phyloP scores from a whole-genome alignment of 2,797 vertebrate species.

The Varecia variegata region DNA sequence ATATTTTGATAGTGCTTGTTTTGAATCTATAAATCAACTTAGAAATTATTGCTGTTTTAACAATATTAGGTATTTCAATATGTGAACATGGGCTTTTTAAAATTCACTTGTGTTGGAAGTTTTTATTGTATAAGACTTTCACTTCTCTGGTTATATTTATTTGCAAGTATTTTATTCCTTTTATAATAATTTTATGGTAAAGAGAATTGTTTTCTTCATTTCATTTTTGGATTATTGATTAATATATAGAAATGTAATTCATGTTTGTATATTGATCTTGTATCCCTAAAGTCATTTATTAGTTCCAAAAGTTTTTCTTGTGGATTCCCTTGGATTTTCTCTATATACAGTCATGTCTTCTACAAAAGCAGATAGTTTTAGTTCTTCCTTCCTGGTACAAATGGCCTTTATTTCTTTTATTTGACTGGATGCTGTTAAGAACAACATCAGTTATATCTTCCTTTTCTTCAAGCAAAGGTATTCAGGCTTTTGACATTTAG shows the following conservation, averaged over 20 bases:
- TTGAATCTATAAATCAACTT: neutral
- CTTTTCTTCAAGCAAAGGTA: no score
- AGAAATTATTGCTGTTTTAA: neutral
- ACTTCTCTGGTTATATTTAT: neutral
- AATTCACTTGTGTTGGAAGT: neutral
- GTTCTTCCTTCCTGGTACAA: neutral
- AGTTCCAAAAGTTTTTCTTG: neutral
- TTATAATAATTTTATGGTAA: neutral
- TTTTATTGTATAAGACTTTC: neutral
- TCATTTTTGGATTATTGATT: neutral
- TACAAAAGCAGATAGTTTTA: neutral
- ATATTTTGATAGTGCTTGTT: neutral
- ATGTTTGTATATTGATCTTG: neutral
- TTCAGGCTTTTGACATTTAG: neutral
- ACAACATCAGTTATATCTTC: neutral
- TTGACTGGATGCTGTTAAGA: neutral
- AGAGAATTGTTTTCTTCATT: neutral
- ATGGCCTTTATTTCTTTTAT: neutral
- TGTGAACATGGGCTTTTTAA: neutral
- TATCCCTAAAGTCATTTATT: neutral
- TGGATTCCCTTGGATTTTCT: neutral
- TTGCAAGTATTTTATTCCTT: neutral
- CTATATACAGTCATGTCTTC: neutral
- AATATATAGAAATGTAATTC: neutral
- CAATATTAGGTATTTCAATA: neutral